These are phyloP conservation scores for Trichoplax adhaerens DNA, from an alignment of 37 sponge, comb jelly and placozoan genomes.

Conservation along the genomic window DNA sequence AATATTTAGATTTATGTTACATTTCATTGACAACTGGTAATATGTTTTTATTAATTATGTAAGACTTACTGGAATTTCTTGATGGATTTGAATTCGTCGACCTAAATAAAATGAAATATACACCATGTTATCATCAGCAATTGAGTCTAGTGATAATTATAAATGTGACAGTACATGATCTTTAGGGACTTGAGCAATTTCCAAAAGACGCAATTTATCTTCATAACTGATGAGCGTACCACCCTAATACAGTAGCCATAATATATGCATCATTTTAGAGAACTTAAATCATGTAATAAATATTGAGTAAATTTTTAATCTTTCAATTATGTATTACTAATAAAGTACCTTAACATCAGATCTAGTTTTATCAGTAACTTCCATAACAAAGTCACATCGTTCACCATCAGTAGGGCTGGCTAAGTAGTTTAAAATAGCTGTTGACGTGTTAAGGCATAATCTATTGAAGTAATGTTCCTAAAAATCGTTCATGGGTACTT, in stretches of 20 bases:
- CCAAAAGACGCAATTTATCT: conserved; percentile 54
- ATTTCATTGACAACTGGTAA: no score
- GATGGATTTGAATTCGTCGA: conserved; percentile 89
- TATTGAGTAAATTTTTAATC: background rate
- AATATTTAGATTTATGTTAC: no score
- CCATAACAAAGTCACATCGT: conserved; percentile 83
- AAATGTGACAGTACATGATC: conserved; percentile 11
- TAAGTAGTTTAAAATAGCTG: no score
- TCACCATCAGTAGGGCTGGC: conserved; percentile 10
- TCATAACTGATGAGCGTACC: conserved; percentile 84
- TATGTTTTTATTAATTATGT: background rate
- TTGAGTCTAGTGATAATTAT: no score
- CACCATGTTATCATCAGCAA: no score
- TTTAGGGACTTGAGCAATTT: conserved; percentile 82
- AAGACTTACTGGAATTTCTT: conserved; percentile 60
- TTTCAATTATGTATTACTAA: background rate
- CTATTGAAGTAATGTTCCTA: no score
- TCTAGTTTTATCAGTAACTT: conserved; percentile 92
- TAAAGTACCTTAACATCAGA: conserved; percentile 69
- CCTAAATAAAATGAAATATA: conserved; percentile 6
- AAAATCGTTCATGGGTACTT: no score
- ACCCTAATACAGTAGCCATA: conserved; percentile 26
- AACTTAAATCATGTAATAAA: background rate
- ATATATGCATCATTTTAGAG: background rate
- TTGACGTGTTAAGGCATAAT: no score